Evolutionary conservation across 2,797 vertebrate species (phyloP).

Genomic region (Tadarida brasiliensis): DNA sequence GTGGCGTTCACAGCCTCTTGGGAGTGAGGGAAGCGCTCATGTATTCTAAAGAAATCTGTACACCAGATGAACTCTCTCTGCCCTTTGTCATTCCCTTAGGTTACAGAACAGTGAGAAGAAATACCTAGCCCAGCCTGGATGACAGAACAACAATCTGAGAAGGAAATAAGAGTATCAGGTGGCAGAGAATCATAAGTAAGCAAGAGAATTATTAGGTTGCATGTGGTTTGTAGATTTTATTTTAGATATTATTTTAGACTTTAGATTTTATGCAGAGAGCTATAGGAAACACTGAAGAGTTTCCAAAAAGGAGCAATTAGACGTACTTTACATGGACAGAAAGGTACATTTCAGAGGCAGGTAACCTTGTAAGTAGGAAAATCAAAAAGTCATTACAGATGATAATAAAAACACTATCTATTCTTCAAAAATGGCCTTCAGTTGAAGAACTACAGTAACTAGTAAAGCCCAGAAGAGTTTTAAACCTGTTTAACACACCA

Average conservation of each 20-base stretch:
- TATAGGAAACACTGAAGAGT: background rate
- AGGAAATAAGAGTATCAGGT: background rate
- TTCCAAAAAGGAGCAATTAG: background rate
- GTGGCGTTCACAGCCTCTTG: background rate
- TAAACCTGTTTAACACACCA: background rate
- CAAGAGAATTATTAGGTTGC: background rate
- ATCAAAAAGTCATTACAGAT: background rate
- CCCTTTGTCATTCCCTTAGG: background rate
- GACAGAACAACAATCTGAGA: background rate
- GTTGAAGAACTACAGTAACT: background rate
- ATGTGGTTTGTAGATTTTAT: background rate
- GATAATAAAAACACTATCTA: background rate
- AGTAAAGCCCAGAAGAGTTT: background rate
- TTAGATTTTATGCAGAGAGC: background rate
- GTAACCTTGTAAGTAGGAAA: background rate
- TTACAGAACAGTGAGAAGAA: background rate
- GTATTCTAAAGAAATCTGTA: background rate
- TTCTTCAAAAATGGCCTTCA: conserved; percentile 7
- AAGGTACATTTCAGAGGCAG: background rate
- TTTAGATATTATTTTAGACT: background rate
- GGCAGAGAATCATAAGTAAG: background rate
- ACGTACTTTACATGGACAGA: background rate
- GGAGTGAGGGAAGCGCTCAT: background rate
- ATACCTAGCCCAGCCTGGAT: background rate
- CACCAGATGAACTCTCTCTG: background rate